Percentiles rank a stretch among this genome's conserved stretches.
Evolutionary conservation across 2,888 invertebrate genomes (phyloP).

Genomic region (Reticulitermes lucifugus): DNA sequence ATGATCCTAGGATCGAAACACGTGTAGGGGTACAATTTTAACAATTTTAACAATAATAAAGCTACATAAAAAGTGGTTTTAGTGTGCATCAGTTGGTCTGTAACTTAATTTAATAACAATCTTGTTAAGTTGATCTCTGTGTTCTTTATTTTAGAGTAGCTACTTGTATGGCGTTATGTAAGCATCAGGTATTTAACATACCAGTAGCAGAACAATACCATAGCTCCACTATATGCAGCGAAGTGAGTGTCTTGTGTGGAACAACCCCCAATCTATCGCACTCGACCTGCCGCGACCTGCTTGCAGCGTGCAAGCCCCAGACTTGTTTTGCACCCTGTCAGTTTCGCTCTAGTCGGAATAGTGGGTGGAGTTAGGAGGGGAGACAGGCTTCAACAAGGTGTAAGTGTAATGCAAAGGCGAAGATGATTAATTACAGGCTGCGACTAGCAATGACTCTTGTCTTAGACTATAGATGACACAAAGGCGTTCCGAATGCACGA

Average conservation of each 20-base stretch:
- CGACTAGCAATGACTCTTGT: conserved; percentile 25
- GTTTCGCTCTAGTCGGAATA: conserved; percentile 4
- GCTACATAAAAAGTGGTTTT: too few relatives aligned
- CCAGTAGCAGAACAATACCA: background rate
- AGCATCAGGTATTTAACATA: too few relatives aligned
- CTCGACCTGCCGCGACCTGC: background rate
- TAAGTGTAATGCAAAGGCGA: conserved; percentile 18
- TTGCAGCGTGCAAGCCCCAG: conserved; percentile 10
- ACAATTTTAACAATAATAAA: too few relatives aligned
- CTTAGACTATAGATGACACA: conserved; percentile 31
- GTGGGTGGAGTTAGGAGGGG: background rate
- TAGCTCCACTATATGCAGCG: background rate
- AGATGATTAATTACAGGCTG: conserved; percentile 25
- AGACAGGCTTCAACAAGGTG: conserved; percentile 8
- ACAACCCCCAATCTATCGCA: conserved; percentile 20
- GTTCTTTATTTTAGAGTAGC: too few relatives aligned
- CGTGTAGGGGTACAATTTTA: too few relatives aligned
- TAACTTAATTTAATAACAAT: too few relatives aligned
- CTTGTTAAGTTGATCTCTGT: too few relatives aligned
- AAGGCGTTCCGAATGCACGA: background rate
- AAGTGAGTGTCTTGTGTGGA: background rate
- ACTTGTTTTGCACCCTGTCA: conserved; percentile 37
- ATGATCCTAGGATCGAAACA: too few relatives aligned
- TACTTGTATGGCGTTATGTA: too few relatives aligned
- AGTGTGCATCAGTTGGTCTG: too few relatives aligned